Evolutionary conservation across 2,797 vertebrate species (phyloP).

Genomic region (Pterois miles): DNA sequence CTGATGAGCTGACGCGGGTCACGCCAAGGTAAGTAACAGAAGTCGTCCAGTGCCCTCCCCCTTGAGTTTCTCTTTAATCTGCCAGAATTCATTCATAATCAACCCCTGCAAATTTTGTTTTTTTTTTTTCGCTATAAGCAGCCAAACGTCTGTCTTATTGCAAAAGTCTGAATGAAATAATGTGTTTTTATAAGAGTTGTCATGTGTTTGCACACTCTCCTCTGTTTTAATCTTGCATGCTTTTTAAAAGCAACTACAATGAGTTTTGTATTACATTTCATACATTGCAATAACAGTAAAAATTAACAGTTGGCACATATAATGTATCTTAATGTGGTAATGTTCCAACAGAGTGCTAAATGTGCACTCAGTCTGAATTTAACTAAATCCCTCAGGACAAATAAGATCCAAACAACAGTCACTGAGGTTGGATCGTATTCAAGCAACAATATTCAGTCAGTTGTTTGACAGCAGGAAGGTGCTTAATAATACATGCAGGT

Average conservation of each 20-base stretch:
- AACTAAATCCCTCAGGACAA: conserved; percentile 3
- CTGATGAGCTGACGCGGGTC: conserved; percentile 94
- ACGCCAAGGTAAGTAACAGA: conserved; percentile 90
- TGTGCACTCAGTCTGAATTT: conserved; percentile 13
- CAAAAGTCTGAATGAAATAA: neutral
- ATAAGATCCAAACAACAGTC: conserved; percentile 3
- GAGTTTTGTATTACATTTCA: neutral
- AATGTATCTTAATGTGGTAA: neutral
- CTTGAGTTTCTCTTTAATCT: neutral
- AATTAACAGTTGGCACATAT: neutral
- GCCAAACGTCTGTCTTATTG: neutral
- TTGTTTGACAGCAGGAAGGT: conserved; percentile 3
- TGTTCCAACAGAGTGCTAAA: neutral
- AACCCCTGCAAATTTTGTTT: neutral
- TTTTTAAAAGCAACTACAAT: neutral
- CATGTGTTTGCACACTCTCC: neutral
- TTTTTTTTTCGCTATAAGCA: neutral
- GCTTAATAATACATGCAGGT: conserved; percentile 44
- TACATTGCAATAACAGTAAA: neutral
- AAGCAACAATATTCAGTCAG: conserved; percentile 16
- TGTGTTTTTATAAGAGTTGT: neutral
- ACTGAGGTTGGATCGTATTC: neutral
- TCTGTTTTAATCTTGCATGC: neutral
- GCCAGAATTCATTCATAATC: neutral
- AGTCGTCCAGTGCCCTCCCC: neutral